Conservation (phyloP, 2,113 vertebrate species). For the Erythrolamprus reginae region DNA sequence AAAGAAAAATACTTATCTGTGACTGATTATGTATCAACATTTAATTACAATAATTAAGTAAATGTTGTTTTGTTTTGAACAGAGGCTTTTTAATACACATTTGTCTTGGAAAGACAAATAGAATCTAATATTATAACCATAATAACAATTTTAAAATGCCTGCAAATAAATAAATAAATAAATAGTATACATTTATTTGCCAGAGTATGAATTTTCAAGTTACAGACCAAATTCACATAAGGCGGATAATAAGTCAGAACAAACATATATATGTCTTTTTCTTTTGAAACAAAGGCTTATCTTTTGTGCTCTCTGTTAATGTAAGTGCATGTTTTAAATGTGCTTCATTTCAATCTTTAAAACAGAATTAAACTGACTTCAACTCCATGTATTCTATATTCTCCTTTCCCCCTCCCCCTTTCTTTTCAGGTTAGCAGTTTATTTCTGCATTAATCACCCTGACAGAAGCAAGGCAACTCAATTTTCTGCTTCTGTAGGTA, state of each 20-base stretch:
- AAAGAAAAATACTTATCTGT: constrained; percentile 20
- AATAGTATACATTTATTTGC: constrained; percentile 42
- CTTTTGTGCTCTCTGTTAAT: constrained; percentile 55
- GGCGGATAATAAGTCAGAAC: constrained; percentile 36
- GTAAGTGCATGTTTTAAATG: constrained; percentile 69
- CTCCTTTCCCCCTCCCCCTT: constrained; percentile 64
- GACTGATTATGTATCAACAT: constrained; percentile 22
- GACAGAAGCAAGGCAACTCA: constrained; percentile 99
- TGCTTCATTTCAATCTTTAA: constrained; percentile 70
- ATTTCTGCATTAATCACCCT: constrained; percentile 99
- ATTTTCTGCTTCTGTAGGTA: constrained; percentile 99
- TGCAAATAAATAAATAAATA: constrained; percentile 24
- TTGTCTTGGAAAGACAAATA: constrained; percentile 23
- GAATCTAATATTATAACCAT: background rate
- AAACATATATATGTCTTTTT: constrained; percentile 40
- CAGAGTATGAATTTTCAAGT: constrained; percentile 34
- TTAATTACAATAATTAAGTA: constrained; percentile 1
- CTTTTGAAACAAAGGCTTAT: constrained; percentile 57
- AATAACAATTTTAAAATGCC: background rate
- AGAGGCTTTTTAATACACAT: constrained; percentile 5
- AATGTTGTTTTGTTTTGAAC: constrained; percentile 13
- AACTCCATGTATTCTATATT: constrained; percentile 75
- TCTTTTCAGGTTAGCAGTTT: constrained; percentile 91
- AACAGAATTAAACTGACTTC: constrained; percentile 78
- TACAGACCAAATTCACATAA: constrained; percentile 41